Base-by-base conservation (phyloP, 2,888 invertebrate genomes). In the Mythimna impura region DNA sequence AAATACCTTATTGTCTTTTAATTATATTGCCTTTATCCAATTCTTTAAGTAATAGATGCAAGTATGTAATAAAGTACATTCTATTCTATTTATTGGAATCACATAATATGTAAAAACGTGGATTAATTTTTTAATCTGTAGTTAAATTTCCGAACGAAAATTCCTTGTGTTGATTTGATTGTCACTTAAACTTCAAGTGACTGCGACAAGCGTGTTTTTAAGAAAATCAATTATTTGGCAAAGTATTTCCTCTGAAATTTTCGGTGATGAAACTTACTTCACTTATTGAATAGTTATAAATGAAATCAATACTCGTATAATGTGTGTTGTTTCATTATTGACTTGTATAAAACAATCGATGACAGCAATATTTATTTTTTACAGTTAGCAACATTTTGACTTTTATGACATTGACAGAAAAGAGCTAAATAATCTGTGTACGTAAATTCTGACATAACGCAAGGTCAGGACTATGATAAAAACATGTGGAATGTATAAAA, bases 401-500 rank as follows among this genome's bases (percentile, higher is more conserved):
- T 34, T 12, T 60, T 3, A 57, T 73, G 67, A 73, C 61, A 77
- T 22, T 71, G 78, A 80, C 79, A 80, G 76, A 12, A 1, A 20
- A 14, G 40, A 55, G 20, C 7, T 25, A 81, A 60, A 67, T 69
- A 62, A 62, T 68, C 63, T 68, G 57, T 73, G 55, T 63, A 60
- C 63, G 54, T 65, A 36, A 54, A 58, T 60, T 73, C 61, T 80
- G 84, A 84, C 71, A 80, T 66, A 61, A 68, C 85, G 57, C 81
- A 88, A 87, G 87, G 86, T 84, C 89, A 83, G n/a, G 78, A 80
- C 76, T 83, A 85, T 84, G 89, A 91, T 94, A 94, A 94, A 94
- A 94, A 94, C 94, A 94, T 94, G 94, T 92, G 92, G 86, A 91
- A 86, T 90, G 82, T 90, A 91, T 93, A 94, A 90, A 94, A 94